Evolutionary conservation across 1,140 invertebrate species (phyloP), one percentile per base, ranked within the genome.

Genomic region (Penaeus japonicus): DNA sequence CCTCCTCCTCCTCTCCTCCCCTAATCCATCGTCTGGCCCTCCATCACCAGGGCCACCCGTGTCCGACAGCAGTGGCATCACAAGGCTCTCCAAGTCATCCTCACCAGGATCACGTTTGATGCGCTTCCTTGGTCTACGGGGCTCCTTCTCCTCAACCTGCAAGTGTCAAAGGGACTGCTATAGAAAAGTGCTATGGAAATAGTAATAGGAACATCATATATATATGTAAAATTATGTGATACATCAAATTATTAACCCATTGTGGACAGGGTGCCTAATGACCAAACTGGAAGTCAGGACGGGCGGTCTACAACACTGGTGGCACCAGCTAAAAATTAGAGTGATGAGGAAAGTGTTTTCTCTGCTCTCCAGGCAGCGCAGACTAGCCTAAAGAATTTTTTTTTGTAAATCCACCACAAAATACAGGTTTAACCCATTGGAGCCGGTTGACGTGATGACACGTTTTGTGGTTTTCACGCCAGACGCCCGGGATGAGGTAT

Each of bases 81-180:
- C 80, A 20, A 88, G 30, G 32, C n/a, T 82, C 65, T 82, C 79
- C 62, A 88, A 65, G 20, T 83, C 35, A 24, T 82, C 79, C 30
- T 83, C 70, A 2, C 57, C 85, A n/a, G 62, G 86, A 4, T 83
- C 70, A 18, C 70, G 35, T 57, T 59, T 82, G 53, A 83, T 39
- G 20, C 86, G 86, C 55, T 88, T 88, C 35, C 73, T 88, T 35
- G 73, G 30, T 47, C 86, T 80, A 35, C 86, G 86, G 15, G 80
- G 80, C 59, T 88, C 86, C 70, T 88, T 88, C 35, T 88, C 86
- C 27, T 88, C 86, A n/a, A 88, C 86, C 86, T 88, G n/a, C 18
- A 55, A 24, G 32, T 27, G 22, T 22, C 0, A 32, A 53, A 22
- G 22, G 1, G 54, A 59, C 24, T 30, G 20, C 35, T 30, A 77